A percentile compares a stretch with the other conserved stretches of the same genome.
phyloP scores from a whole-genome alignment of 2,797 vertebrate genomes.

The Danio jaintianensis region DNA sequence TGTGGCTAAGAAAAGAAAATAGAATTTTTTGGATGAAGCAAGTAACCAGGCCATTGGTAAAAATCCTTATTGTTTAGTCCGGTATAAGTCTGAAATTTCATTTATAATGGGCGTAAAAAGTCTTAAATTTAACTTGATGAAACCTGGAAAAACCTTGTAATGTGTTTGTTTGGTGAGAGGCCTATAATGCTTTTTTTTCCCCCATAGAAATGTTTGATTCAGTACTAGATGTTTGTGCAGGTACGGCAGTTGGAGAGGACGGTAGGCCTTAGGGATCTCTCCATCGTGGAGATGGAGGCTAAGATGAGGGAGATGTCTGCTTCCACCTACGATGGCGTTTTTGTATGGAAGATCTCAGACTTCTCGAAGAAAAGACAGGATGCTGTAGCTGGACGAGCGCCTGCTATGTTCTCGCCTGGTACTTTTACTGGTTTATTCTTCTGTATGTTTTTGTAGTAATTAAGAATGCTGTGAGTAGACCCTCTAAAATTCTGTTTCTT shows the following conservation, averaged over 20 bases:
- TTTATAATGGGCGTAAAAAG: too few species aligned
- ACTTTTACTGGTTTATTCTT: constrained; percentile 17
- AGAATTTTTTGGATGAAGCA: too few species aligned
- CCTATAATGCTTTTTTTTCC: neutral
- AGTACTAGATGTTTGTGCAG: constrained; percentile 68
- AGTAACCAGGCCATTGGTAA: too few species aligned
- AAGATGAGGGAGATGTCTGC: constrained; percentile 90
- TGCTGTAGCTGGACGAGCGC: constrained; percentile 88
- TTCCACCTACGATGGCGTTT: constrained; percentile 90
- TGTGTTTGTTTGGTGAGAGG: neutral
- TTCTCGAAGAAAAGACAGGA: constrained; percentile 94
- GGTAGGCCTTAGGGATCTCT: constrained; percentile 91
- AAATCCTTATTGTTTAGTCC: too few species aligned
- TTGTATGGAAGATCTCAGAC: constrained; percentile 96
- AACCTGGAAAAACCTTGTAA: constrained; percentile 85
- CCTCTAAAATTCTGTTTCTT: too few species aligned
- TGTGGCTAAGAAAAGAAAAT: too few species aligned
- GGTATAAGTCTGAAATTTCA: too few species aligned
- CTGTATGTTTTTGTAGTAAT: neutral
- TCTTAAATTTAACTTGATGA: too few species aligned
- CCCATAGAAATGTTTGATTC: neutral
- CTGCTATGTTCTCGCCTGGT: constrained; percentile 98
- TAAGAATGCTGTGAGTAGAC: neutral
- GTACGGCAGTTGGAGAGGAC: constrained; percentile 95
- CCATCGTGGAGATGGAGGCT: constrained; percentile 93